Percentiles rank a stretch among this genome's conserved stretches.
Evolutionary conservation across 2,113 vertebrate genomes (phyloP).

Genomic region (Eptesicus fuscus): DNA sequence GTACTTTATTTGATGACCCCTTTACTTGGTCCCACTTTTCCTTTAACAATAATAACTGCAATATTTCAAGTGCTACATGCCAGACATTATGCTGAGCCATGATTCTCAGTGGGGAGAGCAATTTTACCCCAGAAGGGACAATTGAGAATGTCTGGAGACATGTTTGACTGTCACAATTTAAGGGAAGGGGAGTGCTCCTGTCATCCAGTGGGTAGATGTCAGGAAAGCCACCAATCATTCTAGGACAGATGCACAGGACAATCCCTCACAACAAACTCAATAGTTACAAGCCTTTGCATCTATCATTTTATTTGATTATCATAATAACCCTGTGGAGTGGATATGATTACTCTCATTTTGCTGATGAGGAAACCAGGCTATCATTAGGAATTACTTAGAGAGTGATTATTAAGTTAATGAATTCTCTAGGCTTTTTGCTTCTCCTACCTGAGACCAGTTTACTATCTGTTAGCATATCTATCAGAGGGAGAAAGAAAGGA

Average conservation of each 20-base stretch:
- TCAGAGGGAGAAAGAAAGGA: background rate
- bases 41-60: background rate
- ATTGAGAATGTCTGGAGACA: background rate
- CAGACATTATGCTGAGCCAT: background rate
- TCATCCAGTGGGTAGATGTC: background rate
- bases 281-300: background rate
- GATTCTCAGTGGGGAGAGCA: background rate
- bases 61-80: background rate
- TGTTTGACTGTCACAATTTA: background rate
- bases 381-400: slow-evolving; percentile 45
- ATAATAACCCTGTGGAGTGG: background rate
- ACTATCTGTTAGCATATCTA: background rate
- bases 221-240: background rate
- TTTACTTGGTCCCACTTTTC: background rate
- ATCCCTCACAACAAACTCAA: background rate
- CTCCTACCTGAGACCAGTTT: background rate
- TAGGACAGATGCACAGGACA: background rate
- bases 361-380: slow-evolving; percentile 16
- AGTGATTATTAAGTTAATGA: slow-evolving; percentile 37
- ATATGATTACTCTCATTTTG: slow-evolving; percentile 31
- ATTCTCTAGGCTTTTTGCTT: slow-evolving; percentile 39
- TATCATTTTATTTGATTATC: slow-evolving; percentile 22
- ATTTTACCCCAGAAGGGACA: background rate
- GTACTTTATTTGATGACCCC: background rate
- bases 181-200: background rate